phyloP scores from a whole-genome alignment of 2,797 vertebrate genomes.

The Tenualosa thibaudeaui region DNA sequence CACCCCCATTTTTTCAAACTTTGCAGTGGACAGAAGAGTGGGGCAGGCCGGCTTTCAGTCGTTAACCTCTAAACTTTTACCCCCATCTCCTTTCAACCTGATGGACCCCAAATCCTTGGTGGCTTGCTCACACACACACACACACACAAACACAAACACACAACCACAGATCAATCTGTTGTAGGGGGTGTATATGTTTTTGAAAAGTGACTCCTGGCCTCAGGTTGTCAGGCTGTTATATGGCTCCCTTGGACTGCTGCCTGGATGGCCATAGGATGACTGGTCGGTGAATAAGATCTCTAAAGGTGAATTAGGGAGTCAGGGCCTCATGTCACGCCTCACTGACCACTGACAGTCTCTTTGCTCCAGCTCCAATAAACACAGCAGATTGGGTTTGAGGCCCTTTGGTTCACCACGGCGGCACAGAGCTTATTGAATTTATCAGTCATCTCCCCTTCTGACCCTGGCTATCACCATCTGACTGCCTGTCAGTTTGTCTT shows the following conservation, averaged over 20 bases:
- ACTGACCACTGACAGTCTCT: slow-evolving; percentile 17
- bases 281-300: slow-evolving; percentile 24
- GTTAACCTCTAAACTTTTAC: neutral
- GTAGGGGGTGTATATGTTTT: neutral
- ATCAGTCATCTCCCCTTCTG: neutral
- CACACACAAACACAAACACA: slow-evolving; percentile 3
- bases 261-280: neutral
- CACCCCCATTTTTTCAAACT: neutral
- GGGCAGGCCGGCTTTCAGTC: neutral
- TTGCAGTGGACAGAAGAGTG: neutral
- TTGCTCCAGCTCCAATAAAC: neutral
- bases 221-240: slow-evolving; percentile 4
- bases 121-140: neutral
- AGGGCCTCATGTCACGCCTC: slow-evolving; percentile 32
- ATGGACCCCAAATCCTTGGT: neutral
- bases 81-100: neutral
- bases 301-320: slow-evolving; percentile 27
- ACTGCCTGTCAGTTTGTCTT: neutral
- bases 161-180: neutral
- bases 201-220: slow-evolving; percentile 16
- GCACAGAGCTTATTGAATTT: neutral
- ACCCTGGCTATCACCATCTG: neutral
- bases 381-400: neutral
- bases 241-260: neutral
- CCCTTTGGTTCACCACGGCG: neutral